Conservation (phyloP, 2,888 invertebrate genomes). For the Rhagophthalmus giganteus region DNA sequence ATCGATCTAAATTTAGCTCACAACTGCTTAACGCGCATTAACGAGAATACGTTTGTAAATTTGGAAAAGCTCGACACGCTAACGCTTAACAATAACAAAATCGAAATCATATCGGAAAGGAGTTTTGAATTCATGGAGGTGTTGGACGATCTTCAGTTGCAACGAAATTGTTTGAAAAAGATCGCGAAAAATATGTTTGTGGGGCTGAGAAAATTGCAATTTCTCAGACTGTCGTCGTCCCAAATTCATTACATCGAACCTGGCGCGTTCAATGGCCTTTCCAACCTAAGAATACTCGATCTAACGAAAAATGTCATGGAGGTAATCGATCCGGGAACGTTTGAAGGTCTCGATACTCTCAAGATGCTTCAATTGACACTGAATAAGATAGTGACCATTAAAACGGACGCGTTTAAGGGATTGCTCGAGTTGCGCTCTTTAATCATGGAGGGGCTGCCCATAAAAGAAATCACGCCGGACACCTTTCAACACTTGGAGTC, state of each 20-base stretch:
- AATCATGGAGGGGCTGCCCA: slow-evolving; percentile 10
- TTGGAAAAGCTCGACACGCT: not conserved
- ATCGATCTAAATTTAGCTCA: slow-evolving; percentile 1
- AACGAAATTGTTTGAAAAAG: slow-evolving; percentile 1
- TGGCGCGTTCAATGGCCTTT: slow-evolving; percentile 5
- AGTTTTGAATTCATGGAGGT: slow-evolving; percentile 3
- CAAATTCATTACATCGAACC: not conserved
- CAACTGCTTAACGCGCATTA: slow-evolving; percentile 5
- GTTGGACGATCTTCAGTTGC: not conserved
- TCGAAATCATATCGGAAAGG: not conserved
- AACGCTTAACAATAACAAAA: slow-evolving; percentile 7
- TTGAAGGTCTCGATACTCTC: slow-evolving; percentile 2
- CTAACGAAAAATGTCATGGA: slow-evolving; percentile 6
- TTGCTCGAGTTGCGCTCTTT: slow-evolving; percentile 9
- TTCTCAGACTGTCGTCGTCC: slow-evolving; percentile 5
- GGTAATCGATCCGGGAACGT: not conserved
- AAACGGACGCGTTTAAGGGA: slow-evolving; percentile 1
- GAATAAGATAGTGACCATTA: slow-evolving; percentile 12
- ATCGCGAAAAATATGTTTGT: not conserved
- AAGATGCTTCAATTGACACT: slow-evolving; percentile 4
- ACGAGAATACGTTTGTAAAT: slow-evolving; percentile 1
- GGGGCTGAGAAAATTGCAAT: slow-evolving; percentile 1
- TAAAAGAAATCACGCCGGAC: not conserved
- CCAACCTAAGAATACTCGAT: not conserved
- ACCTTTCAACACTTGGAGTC: slow-evolving; percentile 1